Evolutionary conservation across 1,140 invertebrate genomes (phyloP), one percentile per base, ranked within the genome.

Genomic region (Leptopilina clavipes): DNA sequence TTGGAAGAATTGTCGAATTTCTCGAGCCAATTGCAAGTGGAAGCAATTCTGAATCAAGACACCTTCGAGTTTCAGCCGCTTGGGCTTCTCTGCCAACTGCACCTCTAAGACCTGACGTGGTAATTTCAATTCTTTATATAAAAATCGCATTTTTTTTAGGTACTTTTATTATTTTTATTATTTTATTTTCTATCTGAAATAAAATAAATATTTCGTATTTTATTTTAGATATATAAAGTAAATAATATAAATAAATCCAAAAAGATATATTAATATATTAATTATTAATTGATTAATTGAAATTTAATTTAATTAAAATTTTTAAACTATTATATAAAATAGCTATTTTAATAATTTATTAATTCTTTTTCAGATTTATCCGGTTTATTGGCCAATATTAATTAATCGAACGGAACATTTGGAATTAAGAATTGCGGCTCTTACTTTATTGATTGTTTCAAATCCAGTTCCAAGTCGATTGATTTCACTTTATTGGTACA

Each of bases 321-420:
- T n/a, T n/a, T n/a, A n/a, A n/a, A n/a, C n/a, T n/a, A n/a, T n/a
- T n/a, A n/a, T n/a, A n/a, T n/a, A n/a, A n/a, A n/a, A n/a, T n/a
- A n/a, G n/a, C n/a, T n/a, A n/a, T n/a, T n/a, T n/a, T n/a, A n/a
- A n/a, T n/a, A 2, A 31, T 31, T 31, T 31, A 2, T 31, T 31
- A n/a, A n/a, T n/a, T 5, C 25, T 31, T 52, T 83, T 75, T 7
- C 74, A 93, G 92, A 92, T 93, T 45, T 92, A 92, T 85, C 91
- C 92, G 79, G 90, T 93, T 2, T 94, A 93, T 77, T 94, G 93
- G 90, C 94, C 94, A 3, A 94, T 95, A 70, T 91, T 95, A 17
- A 91, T 92, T n/a, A 94, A 95, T 72, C 90, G 91, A 12, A 91
- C 92, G 0, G 93, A 94, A 73, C 92, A 93, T 71, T 87, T 95